Base-by-base conservation (phyloP, 1,140 invertebrate species). In the Palaemon carinicauda region DNA sequence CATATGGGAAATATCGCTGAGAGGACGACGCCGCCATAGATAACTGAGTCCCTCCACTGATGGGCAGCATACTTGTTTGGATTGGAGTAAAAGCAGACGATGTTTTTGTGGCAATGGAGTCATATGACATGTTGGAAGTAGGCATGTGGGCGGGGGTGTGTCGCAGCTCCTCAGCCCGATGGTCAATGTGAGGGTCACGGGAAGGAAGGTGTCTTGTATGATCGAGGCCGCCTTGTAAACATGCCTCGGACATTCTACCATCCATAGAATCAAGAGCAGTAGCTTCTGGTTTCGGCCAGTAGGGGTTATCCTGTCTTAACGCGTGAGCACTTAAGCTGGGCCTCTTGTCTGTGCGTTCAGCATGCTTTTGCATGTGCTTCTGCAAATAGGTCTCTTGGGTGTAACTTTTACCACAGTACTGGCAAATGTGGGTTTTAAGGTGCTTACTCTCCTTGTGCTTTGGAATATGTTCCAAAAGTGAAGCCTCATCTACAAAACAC, bases 361-460 rank as follows among this genome's bases (percentile, higher is more conserved):
- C 95, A 91, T 99, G 98, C 91, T 99, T 99, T 91, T 98, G 97
- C 97, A 99, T 97, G 92, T 99, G 98, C 91, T 99, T 98, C 88
- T 96, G 97, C 90, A 99, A 93, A 92, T 99, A 99, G 19, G 98
- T 99, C 92, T 99, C 98, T 92, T 99, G 98, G 9, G 98, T 99
- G 92, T 99, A 99, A 81, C 97, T 98, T 92, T 99, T 99, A 90
- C 98, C 98, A 92, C 98, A 99, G 92, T 98, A 98, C 91, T 98
- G 97, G 92, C 98, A 99, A 91, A 99, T 99, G 93, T 99, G 98
- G 75, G 98, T 99, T 92, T 99, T 99, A 53, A 99, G 93, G 92
- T 99, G 98, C 92, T 99, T 99, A 56, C 98, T 99, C 91, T 99
- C 98, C 93, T 99, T 99, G 93, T 99, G 98, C 93, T 99, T 99